A percentile compares a stretch with the other conserved stretches of the same genome.
Evolutionary conservation across 2,888 invertebrate species (phyloP).

Genomic region (Drosophila mimica): DNA sequence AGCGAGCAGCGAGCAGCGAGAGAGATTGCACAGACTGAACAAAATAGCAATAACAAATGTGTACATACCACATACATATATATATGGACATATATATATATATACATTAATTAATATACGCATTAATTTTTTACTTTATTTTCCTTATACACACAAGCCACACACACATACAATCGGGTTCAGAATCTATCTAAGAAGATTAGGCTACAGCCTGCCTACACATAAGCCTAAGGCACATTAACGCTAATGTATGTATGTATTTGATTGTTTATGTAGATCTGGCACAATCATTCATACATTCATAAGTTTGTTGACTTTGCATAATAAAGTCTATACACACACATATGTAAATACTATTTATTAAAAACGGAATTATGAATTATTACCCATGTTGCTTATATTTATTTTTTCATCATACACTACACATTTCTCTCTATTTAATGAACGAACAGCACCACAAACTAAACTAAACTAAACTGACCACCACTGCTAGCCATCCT

Average conservation of each 20-base stretch:
- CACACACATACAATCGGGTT: conserved; percentile 65
- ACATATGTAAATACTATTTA: conserved; percentile 25
- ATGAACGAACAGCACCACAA: conserved; percentile 7
- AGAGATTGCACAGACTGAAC: conserved; percentile 81
- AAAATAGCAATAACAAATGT: conserved; percentile 62
- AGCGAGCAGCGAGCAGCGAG: conserved; percentile 40
- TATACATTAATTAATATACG: conserved; percentile 30
- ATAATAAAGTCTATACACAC: conserved; percentile 38
- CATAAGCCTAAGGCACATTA: conserved; percentile 42
- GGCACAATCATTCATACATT: conserved; percentile 23
- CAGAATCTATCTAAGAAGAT: conserved; percentile 76
- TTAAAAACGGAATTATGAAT: conserved; percentile 20
- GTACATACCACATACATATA: conserved; percentile 22
- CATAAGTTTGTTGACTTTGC: conserved; percentile 46
- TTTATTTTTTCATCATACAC: conserved; percentile 16
- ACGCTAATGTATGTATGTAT: conserved; percentile 26
- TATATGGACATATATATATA: conserved; percentile 18
- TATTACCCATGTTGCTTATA: conserved; percentile 52
- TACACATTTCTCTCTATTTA: conserved; percentile 37
- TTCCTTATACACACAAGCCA: conserved; percentile 60
- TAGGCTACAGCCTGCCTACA: conserved; percentile 47
- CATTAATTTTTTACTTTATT: conserved; percentile 45
- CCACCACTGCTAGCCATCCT: conserved; percentile 43
- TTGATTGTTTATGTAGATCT: conserved; percentile 27
- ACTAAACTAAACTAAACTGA: conserved; percentile 44